Base-by-base conservation (phyloP, 1,140 invertebrate genomes). In the Wasmannia auropunctata region DNA sequence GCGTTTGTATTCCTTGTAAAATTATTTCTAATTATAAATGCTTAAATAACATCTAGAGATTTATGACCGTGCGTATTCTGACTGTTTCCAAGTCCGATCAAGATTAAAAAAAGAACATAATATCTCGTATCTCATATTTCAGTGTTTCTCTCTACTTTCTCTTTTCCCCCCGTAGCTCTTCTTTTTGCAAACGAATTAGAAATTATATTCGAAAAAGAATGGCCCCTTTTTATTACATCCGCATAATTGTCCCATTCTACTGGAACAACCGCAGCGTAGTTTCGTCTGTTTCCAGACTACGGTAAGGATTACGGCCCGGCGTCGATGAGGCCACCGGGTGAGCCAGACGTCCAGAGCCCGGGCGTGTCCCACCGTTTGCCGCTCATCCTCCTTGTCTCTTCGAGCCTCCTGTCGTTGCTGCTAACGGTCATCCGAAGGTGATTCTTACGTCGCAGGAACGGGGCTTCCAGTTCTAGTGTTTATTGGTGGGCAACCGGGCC, bases 401-500 rank as follows among this genome's bases (percentile, higher is more conserved):
- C 94, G 56, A 89, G 88, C 74, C 85, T 91, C 37, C 79, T 93
- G 46, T 90, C 88, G n/a, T 86, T 92, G 54, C 80, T 93, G 62
- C 77, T 94, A 63, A 72, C 91, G 54, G 89, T 86, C 60, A 88
- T 85, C 91, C 92, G 93, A 83, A 94, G 94, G 91, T 94, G 94
- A 94, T 94, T 93, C 91, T 89, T 91, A 90, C 90, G 90, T 91
- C 89, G 85, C 85, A 88, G 88, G 87, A 90, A 93, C 90, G 89
- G 91, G 91, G 92, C 93, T 94, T 94, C 93, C 93, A 94, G 89
- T 91, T 91, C 87, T 93, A 93, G 92, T 92, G 90, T 93, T 92
- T 93, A 93, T 91, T 91, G 90, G 86, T 86, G 87, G 88, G 84
- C 87, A 85, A 79, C 83, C 86, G 79, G 75, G 60, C 72, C 89